phyloP scores from a whole-genome alignment of 2,797 vertebrate species.

The Semaprochilodus insignis region DNA sequence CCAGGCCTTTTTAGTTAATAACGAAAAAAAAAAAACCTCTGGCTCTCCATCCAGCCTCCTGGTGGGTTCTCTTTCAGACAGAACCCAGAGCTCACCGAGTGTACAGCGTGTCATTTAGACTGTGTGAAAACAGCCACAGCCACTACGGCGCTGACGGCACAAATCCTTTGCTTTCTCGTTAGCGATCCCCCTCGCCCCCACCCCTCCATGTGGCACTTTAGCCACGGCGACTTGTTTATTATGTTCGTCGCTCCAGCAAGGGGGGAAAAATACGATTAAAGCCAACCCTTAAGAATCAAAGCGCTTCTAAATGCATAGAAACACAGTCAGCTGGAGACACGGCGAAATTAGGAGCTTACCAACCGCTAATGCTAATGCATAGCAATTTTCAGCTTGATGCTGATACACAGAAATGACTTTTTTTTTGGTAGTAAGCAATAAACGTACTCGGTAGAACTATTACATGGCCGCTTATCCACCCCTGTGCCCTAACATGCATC shows the following conservation, averaged over 20 bases:
- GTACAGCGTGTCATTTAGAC: slow-evolving; percentile 48
- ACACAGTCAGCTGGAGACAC: slow-evolving; percentile 97
- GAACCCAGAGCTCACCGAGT: background rate
- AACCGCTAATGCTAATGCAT: slow-evolving; percentile 82
- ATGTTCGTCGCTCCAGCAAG: slow-evolving; percentile 88
- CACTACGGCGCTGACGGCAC: slow-evolving; percentile 92
- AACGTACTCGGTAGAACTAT: slow-evolving; percentile 78
- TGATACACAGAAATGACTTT: slow-evolving; percentile 86
- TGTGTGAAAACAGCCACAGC: slow-evolving; percentile 87
- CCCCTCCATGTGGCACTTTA: slow-evolving; percentile 90
- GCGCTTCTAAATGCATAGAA: slow-evolving; percentile 99
- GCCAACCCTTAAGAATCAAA: slow-evolving; percentile 97
- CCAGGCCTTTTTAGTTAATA: background rate
- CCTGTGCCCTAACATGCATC: slow-evolving; percentile 73
- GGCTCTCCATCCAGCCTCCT: background rate
- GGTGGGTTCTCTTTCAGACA: background rate
- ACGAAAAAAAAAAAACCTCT: background rate
- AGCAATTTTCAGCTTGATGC: slow-evolving; percentile 84
- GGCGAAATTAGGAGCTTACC: slow-evolving; percentile 94
- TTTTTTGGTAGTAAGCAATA: slow-evolving; percentile 79
- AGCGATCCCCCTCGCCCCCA: slow-evolving; percentile 83
- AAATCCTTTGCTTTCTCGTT: slow-evolving; percentile 96
- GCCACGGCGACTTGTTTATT: slow-evolving; percentile 98
- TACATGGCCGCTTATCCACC: slow-evolving; percentile 71
- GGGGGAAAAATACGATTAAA: slow-evolving; percentile 95